Conservation (phyloP, 2,113 vertebrate species). For the Festucalex cinctus region DNA sequence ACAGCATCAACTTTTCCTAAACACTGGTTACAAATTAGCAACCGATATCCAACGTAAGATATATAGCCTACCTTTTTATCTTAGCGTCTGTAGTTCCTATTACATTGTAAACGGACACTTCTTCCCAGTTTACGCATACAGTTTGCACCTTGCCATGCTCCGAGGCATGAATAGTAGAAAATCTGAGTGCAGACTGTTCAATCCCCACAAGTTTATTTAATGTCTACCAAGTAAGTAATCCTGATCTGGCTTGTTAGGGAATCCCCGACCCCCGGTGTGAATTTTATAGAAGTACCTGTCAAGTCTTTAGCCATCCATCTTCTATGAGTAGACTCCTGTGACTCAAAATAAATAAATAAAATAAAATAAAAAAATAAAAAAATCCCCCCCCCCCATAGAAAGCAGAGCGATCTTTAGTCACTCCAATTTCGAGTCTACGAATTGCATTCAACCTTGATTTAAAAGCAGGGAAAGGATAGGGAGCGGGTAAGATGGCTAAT, state of each 20-base stretch:
- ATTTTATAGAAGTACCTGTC: constrained; percentile 3
- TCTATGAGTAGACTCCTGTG: neutral
- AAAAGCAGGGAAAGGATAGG: constrained; percentile 23
- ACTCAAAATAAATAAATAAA: too few relatives aligned
- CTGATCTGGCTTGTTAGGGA: neutral
- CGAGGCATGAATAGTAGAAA: neutral
- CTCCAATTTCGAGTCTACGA: neutral
- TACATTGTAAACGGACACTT: too few relatives aligned
- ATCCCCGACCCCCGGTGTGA: neutral
- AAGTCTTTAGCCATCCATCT: neutral
- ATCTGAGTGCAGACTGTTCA: neutral
- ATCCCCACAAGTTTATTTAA: neutral
- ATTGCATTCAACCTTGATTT: constrained; percentile 10
- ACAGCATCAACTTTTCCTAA: neutral
- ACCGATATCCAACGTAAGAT: too few relatives aligned
- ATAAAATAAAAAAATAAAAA: too few relatives aligned
- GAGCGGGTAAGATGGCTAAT: constrained; percentile 51
- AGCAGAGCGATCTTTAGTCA: neutral
- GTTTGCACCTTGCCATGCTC: neutral
- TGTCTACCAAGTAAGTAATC: neutral
- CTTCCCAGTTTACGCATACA: neutral
- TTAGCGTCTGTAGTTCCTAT: too few relatives aligned
- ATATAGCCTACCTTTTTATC: too few relatives aligned
- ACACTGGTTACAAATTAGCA: neutral
- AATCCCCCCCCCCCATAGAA: neutral